Evolutionary conservation across 1,140 invertebrate species (phyloP), one percentile per base, ranked within the genome.

Genomic region (Calycopis cecrops): DNA sequence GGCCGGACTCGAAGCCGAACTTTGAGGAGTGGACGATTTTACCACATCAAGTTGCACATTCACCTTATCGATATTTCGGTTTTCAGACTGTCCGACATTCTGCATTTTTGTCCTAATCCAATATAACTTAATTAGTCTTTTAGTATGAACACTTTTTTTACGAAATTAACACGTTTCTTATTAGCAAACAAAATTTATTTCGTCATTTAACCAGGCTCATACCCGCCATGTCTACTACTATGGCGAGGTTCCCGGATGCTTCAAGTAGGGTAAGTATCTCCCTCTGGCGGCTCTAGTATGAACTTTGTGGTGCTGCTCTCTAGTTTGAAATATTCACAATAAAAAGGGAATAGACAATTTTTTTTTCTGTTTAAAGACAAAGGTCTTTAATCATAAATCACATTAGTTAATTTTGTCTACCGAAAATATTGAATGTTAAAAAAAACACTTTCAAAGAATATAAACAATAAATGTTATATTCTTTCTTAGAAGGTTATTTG

Each of bases 81-180:
- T 92, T 91, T 94, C 92, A 90, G 92, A 91, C 91, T 92, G 91
- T 91, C 91, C 92, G 91, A 94, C 93, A 94, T 95, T 94, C 93
- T 95, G 94, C 94, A 95, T 95, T 90, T 94, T 94, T 92, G 90
- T 90, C 90, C 90, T 90, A 91, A 90, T 90, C 87, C 89, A 90
- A 90, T 90, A 89, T 86, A 87, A 84, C 81, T 84, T 82, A 85
- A 82, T 77, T 84, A 85, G 77, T 84, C 79, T 82, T 80, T 87
- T 65, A 83, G 79, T 85, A 85, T 84, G 73, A 87, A 90, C 88
- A 90, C 88, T 80, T 84, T 72, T 77, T 75, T 67, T 84, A 88
- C 76, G 73, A 85, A 87, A 83, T 79, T 81, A 88, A 85, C 76
- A 79, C 81, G 86, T 88, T 82, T 67, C 84, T 87, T 85, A 85